phyloP scores from a whole-genome alignment of 2,888 invertebrate species.

The Dynastes grantii region DNA sequence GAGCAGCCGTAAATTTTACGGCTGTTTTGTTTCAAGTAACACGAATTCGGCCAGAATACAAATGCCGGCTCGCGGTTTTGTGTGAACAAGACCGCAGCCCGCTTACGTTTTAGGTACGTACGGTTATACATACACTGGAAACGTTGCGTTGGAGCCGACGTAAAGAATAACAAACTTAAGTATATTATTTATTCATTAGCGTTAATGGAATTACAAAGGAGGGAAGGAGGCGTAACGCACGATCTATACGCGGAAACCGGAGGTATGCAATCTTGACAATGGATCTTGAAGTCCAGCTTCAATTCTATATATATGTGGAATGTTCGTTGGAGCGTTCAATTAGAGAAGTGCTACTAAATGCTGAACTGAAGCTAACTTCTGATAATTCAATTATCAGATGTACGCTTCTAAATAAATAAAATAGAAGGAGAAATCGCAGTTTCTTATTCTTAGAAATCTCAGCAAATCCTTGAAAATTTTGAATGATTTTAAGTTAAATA shows the following conservation, averaged over 20 bases:
- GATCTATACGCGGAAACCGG: background rate
- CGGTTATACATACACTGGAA: too few relatives aligned
- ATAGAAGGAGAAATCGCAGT: too few relatives aligned
- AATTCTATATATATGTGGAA: background rate
- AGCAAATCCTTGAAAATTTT: too few relatives aligned
- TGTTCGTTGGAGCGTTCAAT: background rate
- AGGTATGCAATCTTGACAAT: slow-evolving; percentile 14
- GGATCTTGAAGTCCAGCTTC: slow-evolving; percentile 5
- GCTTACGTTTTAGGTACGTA: slow-evolving; percentile 1
- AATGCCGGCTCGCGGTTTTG: slow-evolving; percentile 41
- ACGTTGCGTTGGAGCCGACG: background rate
- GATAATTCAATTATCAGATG: background rate
- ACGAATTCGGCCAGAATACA: slow-evolving; percentile 40
- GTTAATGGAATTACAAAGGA: slow-evolving; percentile 42
- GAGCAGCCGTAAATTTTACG: slow-evolving; percentile 29
- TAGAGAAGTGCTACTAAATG: slow-evolving; percentile 2
- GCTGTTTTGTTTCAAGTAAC: slow-evolving; percentile 42
- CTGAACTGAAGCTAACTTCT: background rate
- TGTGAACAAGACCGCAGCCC: slow-evolving; percentile 25
- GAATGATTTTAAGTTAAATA: too few relatives aligned
- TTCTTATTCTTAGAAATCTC: too few relatives aligned
- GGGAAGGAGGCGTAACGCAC: slow-evolving; percentile 5
- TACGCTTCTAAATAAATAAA: too few relatives aligned
- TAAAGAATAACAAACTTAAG: slow-evolving; percentile 44
- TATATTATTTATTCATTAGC: slow-evolving; percentile 42